phyloP scores from a whole-genome alignment of 2,797 vertebrate species.

The Sylvilagus floridanus region DNA sequence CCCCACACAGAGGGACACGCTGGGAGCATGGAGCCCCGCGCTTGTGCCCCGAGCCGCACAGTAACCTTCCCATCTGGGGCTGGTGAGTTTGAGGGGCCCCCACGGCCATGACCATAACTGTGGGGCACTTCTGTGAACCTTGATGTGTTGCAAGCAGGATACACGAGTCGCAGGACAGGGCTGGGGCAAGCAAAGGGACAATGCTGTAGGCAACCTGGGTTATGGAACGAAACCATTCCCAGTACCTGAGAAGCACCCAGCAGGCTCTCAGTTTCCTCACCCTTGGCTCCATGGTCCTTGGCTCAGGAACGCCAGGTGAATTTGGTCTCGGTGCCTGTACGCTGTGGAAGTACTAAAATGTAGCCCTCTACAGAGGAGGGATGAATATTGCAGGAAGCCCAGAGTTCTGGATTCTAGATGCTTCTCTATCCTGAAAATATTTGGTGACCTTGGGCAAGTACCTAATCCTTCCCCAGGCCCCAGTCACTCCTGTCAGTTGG shows the following conservation, averaged over 20 bases:
- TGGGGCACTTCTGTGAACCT: background rate
- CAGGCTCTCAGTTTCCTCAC: background rate
- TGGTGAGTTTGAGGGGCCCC: background rate
- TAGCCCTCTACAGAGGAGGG: background rate
- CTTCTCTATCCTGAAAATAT: background rate
- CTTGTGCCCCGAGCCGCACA: background rate
- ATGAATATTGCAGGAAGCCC: rapidly evolving
- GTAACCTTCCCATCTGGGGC: background rate
- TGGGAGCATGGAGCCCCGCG: background rate
- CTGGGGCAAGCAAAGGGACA: background rate
- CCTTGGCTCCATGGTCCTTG: background rate
- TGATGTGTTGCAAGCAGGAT: background rate
- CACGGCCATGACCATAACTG: background rate
- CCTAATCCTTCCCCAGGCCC: background rate
- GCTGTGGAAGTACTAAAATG: background rate
- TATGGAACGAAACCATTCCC: background rate
- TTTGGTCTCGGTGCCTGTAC: background rate
- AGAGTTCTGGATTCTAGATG: background rate
- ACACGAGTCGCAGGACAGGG: background rate
- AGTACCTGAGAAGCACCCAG: background rate
- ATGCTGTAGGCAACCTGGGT: rapidly evolving
- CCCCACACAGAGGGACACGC: background rate
- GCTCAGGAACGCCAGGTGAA: background rate
- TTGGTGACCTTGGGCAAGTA: background rate
- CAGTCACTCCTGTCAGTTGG: background rate